Percentiles rank a stretch among this genome's conserved stretches.
phyloP scores from a whole-genome alignment of 2,113 vertebrate species.

The Monopterus albus region DNA sequence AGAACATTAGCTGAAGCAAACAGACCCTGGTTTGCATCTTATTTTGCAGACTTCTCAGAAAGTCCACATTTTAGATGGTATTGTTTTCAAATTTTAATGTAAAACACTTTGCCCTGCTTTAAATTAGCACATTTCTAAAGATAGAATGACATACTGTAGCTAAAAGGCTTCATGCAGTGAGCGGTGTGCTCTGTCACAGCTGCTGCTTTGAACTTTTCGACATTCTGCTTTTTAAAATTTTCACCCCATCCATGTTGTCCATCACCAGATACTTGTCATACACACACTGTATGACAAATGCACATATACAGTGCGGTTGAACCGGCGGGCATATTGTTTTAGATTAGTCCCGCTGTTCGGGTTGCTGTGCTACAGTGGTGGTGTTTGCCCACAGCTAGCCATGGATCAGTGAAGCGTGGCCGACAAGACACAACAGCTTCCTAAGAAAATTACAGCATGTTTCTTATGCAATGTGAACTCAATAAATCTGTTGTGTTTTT shows the following conservation, averaged over 20 bases:
- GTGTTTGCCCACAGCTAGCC: not conserved
- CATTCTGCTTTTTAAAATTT: not conserved
- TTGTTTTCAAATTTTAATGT: not conserved
- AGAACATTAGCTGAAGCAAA: not conserved
- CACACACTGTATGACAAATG: not conserved
- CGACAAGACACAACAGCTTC: not conserved
- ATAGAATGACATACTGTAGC: no score
- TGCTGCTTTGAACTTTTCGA: not conserved
- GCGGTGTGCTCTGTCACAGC: no score
- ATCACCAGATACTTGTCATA: no score
- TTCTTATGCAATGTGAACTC: not conserved
- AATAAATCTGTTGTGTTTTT: constrained; percentile 4
- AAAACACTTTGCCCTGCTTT: not conserved
- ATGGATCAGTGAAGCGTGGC: not conserved
- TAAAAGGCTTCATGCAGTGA: no score
- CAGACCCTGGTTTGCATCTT: not conserved
- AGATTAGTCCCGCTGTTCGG: not conserved
- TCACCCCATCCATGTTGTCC: not conserved
- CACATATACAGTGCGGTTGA: not conserved
- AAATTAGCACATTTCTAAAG: no score
- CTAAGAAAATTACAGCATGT: not conserved
- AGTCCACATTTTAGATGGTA: no score
- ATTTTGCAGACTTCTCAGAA: not conserved
- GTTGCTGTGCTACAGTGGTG: not conserved
- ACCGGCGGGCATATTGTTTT: not conserved